Base-by-base conservation (phyloP, 2,888 invertebrate genomes). In the Polia nebulosa region DNA sequence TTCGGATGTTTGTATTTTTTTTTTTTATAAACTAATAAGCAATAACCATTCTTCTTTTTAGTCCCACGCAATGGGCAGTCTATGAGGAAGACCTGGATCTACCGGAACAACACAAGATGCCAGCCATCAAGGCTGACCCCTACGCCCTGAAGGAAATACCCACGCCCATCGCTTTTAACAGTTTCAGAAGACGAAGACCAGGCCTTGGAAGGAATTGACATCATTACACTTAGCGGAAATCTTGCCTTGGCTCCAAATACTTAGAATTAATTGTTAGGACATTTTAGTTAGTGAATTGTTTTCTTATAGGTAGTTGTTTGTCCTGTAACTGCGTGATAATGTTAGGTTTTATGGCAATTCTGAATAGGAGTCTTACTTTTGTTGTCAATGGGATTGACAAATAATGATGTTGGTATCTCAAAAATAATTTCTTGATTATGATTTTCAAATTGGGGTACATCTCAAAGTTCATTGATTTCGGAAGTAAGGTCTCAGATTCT, bases 1-100 rank as follows among this genome's bases (percentile, higher is more conserved):
- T n/a, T n/a, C n/a, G n/a, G n/a, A n/a, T n/a, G n/a, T n/a, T n/a
- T n/a, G n/a, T n/a, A n/a, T n/a, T n/a, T n/a, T n/a, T n/a, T n/a
- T n/a, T n/a, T n/a, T n/a, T n/a, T n/a, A n/a, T n/a, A n/a, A n/a
- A n/a, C n/a, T n/a, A n/a, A n/a, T n/a, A n/a, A n/a, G n/a, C n/a
- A n/a, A n/a, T n/a, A n/a, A 25, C 15, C 15, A 27, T 1, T 45
- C 13, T 3, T 15, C 2, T 80, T 79, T 82, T 70, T 91, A 96
- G 96, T 88, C 94, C 95, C 34, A 90, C 93, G 0, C 92, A 91
- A 74, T 96, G 96, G 96, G 94, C 94, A 13, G 89, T 93, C 15
- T 96, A 94, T 75, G 95, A 96, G 3, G 96, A 96, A 75, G 90
- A 93, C 44, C 85, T 86, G 11, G 90, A 93, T n/a, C 80, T 93